Conservation (phyloP, 2,797 vertebrate genomes). For the Sitta carolinensis region DNA sequence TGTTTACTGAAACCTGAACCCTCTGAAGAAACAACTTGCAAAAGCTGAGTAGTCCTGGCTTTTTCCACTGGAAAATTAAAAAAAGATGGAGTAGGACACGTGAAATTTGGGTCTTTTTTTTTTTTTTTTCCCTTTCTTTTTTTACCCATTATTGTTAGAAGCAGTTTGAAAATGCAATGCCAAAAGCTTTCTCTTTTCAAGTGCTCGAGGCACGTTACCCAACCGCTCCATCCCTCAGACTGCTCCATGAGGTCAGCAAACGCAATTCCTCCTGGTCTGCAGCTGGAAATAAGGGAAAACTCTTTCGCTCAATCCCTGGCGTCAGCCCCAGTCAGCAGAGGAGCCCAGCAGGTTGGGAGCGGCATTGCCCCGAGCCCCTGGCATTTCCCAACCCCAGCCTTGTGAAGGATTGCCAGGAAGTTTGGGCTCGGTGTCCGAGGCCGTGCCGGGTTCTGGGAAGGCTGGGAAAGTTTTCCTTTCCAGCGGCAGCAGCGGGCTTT, state of each 20-base stretch:
- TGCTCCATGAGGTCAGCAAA: neutral
- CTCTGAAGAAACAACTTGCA: neutral
- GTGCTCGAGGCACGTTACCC: neutral
- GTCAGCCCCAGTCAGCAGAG: neutral
- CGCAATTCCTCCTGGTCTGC: neutral
- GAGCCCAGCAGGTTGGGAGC: neutral
- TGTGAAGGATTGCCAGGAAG: neutral
- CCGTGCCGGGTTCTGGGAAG: neutral
- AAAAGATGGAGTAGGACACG: slow-evolving; percentile 26
- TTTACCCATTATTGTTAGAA: slow-evolving; percentile 24
- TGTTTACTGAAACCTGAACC: slow-evolving; percentile 17
- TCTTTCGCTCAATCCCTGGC: neutral
- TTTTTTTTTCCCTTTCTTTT: neutral
- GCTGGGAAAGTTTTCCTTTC: neutral
- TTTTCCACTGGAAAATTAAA: slow-evolving; percentile 56
- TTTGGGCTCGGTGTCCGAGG: neutral
- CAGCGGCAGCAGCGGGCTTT: neutral
- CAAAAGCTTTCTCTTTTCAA: slow-evolving; percentile 61
- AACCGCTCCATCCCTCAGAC: neutral
- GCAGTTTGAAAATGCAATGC: neutral
- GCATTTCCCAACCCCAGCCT: accelerated
- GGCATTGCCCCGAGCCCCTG: accelerated
- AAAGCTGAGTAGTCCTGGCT: slow-evolving; percentile 41
- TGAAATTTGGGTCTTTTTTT: slow-evolving; percentile 26
- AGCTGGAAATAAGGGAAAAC: neutral